Evolutionary conservation across 2,888 invertebrate species (phyloP), one percentile per base, ranked within the genome.

Genomic region (Papilio gigon): DNA sequence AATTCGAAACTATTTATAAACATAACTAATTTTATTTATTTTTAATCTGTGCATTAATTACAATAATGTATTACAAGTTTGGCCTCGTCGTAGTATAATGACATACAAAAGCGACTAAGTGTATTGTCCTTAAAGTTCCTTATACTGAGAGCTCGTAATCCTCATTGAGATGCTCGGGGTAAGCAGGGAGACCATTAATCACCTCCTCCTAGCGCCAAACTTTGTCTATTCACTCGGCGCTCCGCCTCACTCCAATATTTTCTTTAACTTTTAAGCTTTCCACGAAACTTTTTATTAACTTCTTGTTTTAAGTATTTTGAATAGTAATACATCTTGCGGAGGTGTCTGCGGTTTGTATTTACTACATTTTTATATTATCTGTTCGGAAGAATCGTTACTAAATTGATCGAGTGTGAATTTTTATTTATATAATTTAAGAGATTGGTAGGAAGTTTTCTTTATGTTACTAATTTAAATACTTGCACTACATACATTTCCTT

Each of bases 181-280:
- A 85, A 86, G 87, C 88, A 77, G 83, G 80, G 78, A 59, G 74
- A 85, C 88, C 90, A 90, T 90, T 90, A 90, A 90, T 90, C 90
- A 90, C 89, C 74, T 72, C 71, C 73, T 74, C 72, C 75, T 72
- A 78, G 74, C 74, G 75, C 77, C 77, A 85, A 90, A 90, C 89
- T 90, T 90, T 84, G 85, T 86, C 89, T 89, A 88, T 89, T 87
- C 86, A 84, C 80, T 40, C 62, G 81, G 79, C 83, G 85, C 87
- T 88, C 85, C 85, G 90, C 89, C 91, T 89, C 90, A 89, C 88
- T 89, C 79, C 86, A 86, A 86, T 89, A 89, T 89, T 90, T 90
- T 90, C 90, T 89, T 89, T 91, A 91, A 91, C 91, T 91, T 91
- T 89, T 90, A 90, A 92, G 90, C 90, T 88, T 88, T 86, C 85